Base-by-base conservation (phyloP, 2,888 invertebrate genomes). In the Sminthurides aquaticus region DNA sequence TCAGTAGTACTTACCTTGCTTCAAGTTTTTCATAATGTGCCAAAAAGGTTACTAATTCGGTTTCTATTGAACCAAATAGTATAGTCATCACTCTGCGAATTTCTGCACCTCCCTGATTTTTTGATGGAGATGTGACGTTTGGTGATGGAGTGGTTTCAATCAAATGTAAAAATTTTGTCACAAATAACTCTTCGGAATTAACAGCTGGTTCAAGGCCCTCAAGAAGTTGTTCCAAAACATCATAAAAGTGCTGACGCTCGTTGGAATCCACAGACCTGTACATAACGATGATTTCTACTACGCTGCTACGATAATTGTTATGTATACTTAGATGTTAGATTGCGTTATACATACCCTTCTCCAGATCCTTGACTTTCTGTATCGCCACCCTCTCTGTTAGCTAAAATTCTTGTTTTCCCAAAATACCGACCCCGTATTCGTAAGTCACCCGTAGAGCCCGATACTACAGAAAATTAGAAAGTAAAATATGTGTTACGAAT, bases 51-150 rank as follows among this genome's bases (percentile, higher is more conserved):
- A 89, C 86, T 66, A 98, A 81, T 79, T 96, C 94, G 0, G 84
- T 82, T 81, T 97, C 96, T 28, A 98, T 82, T 69, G 87, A 84
- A 1, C 90, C 88, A 82, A 98, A 97, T 77, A 98, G 84, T 71
- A 88, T 90, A 63, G 84, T 84, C 92, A 97, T 92, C 82, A 94
- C 87, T 71, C 86, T 86, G 5, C 90, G 82, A 62, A 91, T 86
- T 79, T 91, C 91, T 77, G 87, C 88, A 73, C 68, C 69, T 1
- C 54, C 60, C 11, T 56, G 28, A 52, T 66, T 61, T 67, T 70
- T 73, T 0, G 70, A 68, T 1, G 75, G 75, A 0, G 72, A 72
- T 3, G 66, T 67, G 22, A 65, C 69, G 20, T 61, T 58, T n/a
- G 69, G 64, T 11, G 67, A 62, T 1, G 71, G 64, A n/a, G 60